Base-by-base conservation (phyloP, 2,888 invertebrate genomes). In the Eledone cirrhosa region DNA sequence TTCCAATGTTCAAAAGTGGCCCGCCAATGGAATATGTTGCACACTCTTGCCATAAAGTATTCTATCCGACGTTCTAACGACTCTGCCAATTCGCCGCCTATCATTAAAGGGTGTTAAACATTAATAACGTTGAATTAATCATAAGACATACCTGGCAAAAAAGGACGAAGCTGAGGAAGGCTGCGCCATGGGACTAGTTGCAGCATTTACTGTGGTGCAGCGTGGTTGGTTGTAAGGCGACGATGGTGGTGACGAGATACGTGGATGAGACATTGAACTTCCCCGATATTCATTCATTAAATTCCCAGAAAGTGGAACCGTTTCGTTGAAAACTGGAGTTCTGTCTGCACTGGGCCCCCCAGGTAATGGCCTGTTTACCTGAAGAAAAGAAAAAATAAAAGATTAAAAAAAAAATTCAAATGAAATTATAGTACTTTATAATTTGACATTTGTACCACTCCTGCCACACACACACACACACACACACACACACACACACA, bases 141-240 rank as follows among this genome's bases (percentile, higher is more conserved):
- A 0, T 33, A 31, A 1, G 47, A 29, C 14, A n/a, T 81, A 87
- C 87, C 87, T 84, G 80, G 86, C 85, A 81, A 87, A 87, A 83
- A 87, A 87, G 22, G 85, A 86, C 47, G 85, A 85, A n/a, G 87
- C 87, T 22, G 86, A 85, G 7, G 86, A 86, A 75, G 85, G 84
- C n/a, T 85, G 85, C 31, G 85, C 85, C 47, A 78, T 77, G 29
- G 82, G 81, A 63, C 82, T 81, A 75, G 83, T 80, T 2, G 84
- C 74, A 22, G 41, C 41, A 74, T 33, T 74, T 14, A 47, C 74
- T 74, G 47, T 67, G 19, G 16, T 19, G 16, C 14, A 29, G 14
- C 27, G 67, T 8, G 29, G 19, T 67, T 27, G 67, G 13, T 13
- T 67, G 29, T 29, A 67, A 19, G 67, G 29, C 27, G 29, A 29